These are phyloP conservation scores for Himalopsyche phryganea DNA, from an alignment of 1,140 invertebrate species.

Conservation along the genomic window DNA sequence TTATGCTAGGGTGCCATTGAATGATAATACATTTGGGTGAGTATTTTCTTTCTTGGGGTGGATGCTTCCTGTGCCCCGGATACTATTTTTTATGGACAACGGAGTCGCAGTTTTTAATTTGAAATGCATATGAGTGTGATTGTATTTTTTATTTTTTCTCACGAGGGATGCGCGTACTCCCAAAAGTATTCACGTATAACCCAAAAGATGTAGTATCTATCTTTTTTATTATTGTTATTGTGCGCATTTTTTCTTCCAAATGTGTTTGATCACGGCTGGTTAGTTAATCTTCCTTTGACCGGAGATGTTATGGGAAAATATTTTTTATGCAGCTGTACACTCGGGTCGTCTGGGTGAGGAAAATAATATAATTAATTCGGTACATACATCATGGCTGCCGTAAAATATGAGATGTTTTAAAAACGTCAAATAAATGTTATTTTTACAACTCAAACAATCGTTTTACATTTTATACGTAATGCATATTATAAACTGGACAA, in stretches of 20 bases:
- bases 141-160: constrained; percentile 31
- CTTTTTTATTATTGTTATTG: constrained; percentile 15
- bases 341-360: no score
- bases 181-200: background rate
- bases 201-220: constrained; percentile 17
- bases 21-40: constrained; percentile 8
- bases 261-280: background rate
- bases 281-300: background rate
- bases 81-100: constrained; percentile 12
- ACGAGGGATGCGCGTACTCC: constrained; percentile 16
- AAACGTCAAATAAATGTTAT: no score
- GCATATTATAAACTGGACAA: no score
- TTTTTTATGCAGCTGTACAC: no score
- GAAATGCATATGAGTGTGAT: constrained; percentile 31
- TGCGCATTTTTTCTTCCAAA: constrained; percentile 7
- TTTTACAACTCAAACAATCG: no score
- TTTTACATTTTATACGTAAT: no score
- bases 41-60: constrained; percentile 8
- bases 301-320: background rate
- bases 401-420: no score
- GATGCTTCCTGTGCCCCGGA: constrained; percentile 14
- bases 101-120: constrained; percentile 30
- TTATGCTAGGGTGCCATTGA: constrained; percentile 6
- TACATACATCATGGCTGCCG: no score
- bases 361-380: no score